These are phyloP conservation scores for Betta splendens DNA, from an alignment of 2,797 vertebrate species.

Conservation along the genomic window DNA sequence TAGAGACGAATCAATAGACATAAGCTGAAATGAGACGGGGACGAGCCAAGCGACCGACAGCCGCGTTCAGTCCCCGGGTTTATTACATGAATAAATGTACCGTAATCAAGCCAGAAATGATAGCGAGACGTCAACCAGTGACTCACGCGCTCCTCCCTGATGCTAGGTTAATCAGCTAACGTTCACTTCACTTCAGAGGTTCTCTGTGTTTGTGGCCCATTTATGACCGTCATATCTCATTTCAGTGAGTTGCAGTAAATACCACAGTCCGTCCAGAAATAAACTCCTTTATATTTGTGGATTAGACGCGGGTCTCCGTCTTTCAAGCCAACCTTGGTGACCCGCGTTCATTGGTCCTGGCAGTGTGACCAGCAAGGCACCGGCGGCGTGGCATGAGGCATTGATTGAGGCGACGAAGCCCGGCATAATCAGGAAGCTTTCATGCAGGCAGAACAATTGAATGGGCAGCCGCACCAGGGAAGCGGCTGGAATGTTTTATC, in stretches of 20 bases:
- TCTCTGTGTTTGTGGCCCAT: conserved; percentile 55
- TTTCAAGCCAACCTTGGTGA: conserved; percentile 33
- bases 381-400: conserved; percentile 42
- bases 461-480: conserved; percentile 36
- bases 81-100: conserved; percentile 44
- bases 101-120: conserved; percentile 48
- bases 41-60: conserved; percentile 24
- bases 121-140: conserved; percentile 44
- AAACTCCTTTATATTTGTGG: conserved; percentile 31
- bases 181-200: conserved; percentile 35
- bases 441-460: conserved; percentile 68
- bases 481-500: conserved; percentile 29
- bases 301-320: conserved; percentile 37
- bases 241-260: conserved; percentile 46
- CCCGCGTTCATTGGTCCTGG: conserved; percentile 28
- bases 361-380: conserved; percentile 23
- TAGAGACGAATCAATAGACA: conserved; percentile 48
- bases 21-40: conserved; percentile 23
- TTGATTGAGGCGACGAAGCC: conserved; percentile 67
- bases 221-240: conserved; percentile 60
- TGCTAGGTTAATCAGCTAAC: conserved; percentile 39
- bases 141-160: conserved; percentile 17
- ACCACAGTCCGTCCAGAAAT: conserved; percentile 33
- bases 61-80: conserved; percentile 31
- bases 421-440: conserved; percentile 73